Evolutionary conservation across 2,888 invertebrate genomes (phyloP).

Genomic region (Clanis bilineata): DNA sequence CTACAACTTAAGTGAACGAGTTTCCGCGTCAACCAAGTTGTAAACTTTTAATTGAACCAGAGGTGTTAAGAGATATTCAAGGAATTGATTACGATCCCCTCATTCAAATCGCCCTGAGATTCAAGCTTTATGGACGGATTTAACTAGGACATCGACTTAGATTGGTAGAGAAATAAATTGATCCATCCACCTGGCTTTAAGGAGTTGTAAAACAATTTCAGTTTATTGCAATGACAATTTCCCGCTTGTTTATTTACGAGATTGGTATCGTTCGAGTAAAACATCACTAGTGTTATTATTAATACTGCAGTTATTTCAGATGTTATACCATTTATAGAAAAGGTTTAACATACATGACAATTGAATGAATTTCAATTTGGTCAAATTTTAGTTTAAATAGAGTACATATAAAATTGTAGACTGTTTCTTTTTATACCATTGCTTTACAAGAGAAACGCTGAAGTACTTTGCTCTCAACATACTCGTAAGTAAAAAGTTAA

Average conservation of each 20-base stretch:
- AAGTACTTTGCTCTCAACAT: not conserved
- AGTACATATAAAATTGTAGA: not conserved
- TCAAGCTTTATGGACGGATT: constrained; percentile 11
- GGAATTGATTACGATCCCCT: constrained; percentile 25
- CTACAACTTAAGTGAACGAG: not conserved
- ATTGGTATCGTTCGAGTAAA: not conserved
- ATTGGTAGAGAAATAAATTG: constrained; percentile 11
- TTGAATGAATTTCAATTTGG: not conserved
- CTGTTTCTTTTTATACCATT: not conserved
- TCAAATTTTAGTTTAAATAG: not conserved
- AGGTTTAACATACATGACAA: not conserved
- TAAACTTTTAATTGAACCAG: constrained; percentile 34
- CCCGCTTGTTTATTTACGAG: not conserved
- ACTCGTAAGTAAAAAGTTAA: constrained; percentile 11
- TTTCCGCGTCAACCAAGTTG: constrained; percentile 24
- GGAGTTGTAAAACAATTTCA: not conserved
- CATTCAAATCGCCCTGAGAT: not conserved
- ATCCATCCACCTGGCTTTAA: not conserved
- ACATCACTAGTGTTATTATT: too few relatives aligned
- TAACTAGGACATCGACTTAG: constrained; percentile 7
- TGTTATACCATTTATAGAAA: not conserved
- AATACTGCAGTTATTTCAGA: not conserved
- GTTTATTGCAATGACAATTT: not conserved
- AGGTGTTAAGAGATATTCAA: constrained; percentile 24
- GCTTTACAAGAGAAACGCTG: not conserved